Evolutionary conservation across 2,113 vertebrate species (phyloP).

Genomic region (Bubo bubo): DNA sequence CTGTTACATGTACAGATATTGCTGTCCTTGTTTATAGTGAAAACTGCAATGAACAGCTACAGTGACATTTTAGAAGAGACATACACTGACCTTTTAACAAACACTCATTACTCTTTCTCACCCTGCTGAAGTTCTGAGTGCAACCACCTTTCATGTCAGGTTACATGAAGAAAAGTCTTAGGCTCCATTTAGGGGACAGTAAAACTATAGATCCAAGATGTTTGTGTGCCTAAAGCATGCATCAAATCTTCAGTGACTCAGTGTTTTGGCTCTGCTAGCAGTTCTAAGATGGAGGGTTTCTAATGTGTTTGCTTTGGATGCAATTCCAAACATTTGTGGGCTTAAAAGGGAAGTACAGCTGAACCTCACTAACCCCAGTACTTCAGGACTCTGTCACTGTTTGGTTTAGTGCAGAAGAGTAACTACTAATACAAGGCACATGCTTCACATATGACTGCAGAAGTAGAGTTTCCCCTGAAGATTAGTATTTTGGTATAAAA

Average conservation of each 20-base stretch:
- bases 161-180: background rate
- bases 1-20: rapidly evolving
- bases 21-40: background rate
- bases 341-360: background rate
- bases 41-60: background rate
- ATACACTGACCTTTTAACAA: background rate
- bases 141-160: background rate
- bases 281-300: background rate
- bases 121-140: rapidly evolving
- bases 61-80: background rate
- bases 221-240: rapidly evolving
- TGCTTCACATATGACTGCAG: background rate
- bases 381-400: too few relatives aligned
- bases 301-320: background rate
- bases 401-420: background rate
- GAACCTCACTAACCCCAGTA: background rate
- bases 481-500: background rate
- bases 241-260: background rate
- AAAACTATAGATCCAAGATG: background rate
- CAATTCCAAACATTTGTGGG: background rate
- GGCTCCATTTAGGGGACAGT: background rate
- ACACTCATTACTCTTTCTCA: background rate
- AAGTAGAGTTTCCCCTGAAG: background rate
- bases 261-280: background rate
- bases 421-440: background rate